Evolutionary conservation across 2,888 invertebrate genomes (phyloP).

Genomic region (Tetragnatha montana): DNA sequence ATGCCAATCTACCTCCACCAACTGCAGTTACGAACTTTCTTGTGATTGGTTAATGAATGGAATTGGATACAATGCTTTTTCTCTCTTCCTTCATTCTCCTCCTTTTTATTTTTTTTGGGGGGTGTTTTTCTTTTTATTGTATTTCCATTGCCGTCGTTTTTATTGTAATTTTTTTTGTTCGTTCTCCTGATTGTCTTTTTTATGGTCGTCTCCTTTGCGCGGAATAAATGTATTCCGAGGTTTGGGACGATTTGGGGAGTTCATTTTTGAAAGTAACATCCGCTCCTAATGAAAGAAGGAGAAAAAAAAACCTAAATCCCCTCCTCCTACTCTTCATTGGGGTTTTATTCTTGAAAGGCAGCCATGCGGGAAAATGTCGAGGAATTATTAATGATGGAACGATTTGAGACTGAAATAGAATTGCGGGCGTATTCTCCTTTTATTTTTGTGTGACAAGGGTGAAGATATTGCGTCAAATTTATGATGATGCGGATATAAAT

Average conservation of each 20-base stretch:
- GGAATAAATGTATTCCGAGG: constrained; percentile 19
- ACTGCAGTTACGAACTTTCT: constrained; percentile 62
- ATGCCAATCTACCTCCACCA: constrained; percentile 44
- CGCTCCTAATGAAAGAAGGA: neutral
- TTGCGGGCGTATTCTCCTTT: neutral
- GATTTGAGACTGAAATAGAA: constrained; percentile 9
- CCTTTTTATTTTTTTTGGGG: neutral
- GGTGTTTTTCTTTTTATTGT: constrained; percentile 6
- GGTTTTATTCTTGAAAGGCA: neutral
- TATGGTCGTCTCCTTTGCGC: neutral
- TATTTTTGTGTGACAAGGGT: neutral
- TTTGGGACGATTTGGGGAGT: neutral
- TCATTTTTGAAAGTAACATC: constrained; percentile 13
- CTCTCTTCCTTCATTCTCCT: constrained; percentile 12
- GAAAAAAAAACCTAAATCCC: neutral
- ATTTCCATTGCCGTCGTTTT: neutral
- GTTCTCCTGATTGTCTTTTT: constrained; percentile 9
- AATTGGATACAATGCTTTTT: constrained; percentile 43
- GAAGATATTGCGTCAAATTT: neutral
- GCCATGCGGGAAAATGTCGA: neutral
- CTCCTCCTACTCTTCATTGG: constrained; percentile 6
- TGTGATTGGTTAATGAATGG: constrained; percentile 55
- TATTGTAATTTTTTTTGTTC: constrained; percentile 13
- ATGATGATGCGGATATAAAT: neutral
- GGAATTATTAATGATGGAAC: constrained; percentile 17